phyloP scores from a whole-genome alignment of 2,113 vertebrate species.

The Emberiza fucata region DNA sequence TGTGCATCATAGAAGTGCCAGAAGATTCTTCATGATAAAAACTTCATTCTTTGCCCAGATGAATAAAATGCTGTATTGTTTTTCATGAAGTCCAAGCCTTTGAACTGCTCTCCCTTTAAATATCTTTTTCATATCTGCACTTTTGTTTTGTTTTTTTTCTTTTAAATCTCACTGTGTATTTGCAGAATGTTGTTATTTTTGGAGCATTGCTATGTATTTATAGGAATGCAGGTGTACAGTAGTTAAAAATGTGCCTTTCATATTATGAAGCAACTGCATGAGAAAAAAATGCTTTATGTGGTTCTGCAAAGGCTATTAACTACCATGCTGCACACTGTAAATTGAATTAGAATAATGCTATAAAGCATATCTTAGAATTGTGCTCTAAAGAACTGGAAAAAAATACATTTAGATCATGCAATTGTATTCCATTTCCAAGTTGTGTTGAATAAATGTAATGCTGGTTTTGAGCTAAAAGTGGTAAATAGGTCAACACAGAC shows the following conservation, averaged over 20 bases:
- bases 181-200: not conserved
- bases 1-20: not conserved
- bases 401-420: not conserved
- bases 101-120: not conserved
- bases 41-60: not conserved
- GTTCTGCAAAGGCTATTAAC: not conserved
- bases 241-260: not conserved
- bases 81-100: not conserved
- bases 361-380: not conserved
- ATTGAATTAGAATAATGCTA: not conserved
- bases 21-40: not conserved
- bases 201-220: not conserved
- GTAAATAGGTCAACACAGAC: not conserved
- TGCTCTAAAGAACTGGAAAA: not conserved
- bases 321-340: not conserved
- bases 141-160: not conserved
- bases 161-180: not conserved
- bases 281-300: not conserved
- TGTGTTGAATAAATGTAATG: not conserved
- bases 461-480: not conserved
- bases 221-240: not conserved
- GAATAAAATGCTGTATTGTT: not conserved
- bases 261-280: not conserved
- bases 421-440: not conserved
- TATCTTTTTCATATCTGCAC: not conserved